Base-by-base conservation (phyloP, 1,140 invertebrate genomes). In the Nylanderia fulva region DNA sequence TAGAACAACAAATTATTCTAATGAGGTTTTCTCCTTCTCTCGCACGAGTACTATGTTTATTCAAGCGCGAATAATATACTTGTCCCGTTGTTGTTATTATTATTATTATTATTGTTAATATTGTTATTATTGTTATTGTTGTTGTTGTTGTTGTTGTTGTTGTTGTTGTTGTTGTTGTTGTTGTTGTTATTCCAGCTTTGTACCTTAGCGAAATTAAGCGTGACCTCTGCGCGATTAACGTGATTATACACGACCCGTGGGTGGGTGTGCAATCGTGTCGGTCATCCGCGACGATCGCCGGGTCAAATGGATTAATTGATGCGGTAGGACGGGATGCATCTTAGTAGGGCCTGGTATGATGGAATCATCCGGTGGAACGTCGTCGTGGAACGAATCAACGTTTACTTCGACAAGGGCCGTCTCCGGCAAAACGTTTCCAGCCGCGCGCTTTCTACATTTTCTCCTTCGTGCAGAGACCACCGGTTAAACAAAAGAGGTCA, bases 251-350 rank as follows among this genome's bases (percentile, higher is more conserved):
- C 90, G 90, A 87, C 89, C 92, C 79, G 93, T 93, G 90, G 91
- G 91, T 93, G 91, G 91, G 90, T 93, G 90, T 92, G 89, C 86
- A 86, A 80, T 87, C 64, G 56, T 82, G 88, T 64, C 88, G 86
- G 90, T 94, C 91, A 91, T 84, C 88, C 87, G 89, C 87, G 79
- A 91, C 88, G 86, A 90, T 90, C 85, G 85, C 86, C 86, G 88
- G 93, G 93, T 94, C 92, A 94, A 93, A 91, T 94, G 90, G 89
- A 91, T 90, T 93, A 94, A 94, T 94, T 94, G 90, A 89, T 92
- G 90, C 89, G 86, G 42, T 63, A 71, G 68, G 24, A 76, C 74
- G 87, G 58, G 33, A 58, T n/a, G n/a, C n/a, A n/a, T 80, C 52
- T 80, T 80, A 33, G 56, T 48, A 72, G 27, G 56, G 45, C 80